Conservation (phyloP, 2,113 vertebrate genomes). For the Petromus typicus region DNA sequence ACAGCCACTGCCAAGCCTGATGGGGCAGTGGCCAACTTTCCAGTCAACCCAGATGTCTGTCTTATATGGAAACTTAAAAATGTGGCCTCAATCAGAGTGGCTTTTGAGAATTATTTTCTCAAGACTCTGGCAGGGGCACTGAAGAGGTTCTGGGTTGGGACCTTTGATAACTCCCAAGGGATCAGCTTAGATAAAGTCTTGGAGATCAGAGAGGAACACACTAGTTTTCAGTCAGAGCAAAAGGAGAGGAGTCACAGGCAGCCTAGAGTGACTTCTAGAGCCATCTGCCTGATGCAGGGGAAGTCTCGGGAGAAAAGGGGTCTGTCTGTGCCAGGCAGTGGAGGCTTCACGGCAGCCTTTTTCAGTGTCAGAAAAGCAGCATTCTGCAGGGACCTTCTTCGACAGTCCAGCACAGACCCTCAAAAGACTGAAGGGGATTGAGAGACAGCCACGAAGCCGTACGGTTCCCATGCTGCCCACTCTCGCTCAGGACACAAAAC, state of each 20-base stretch:
- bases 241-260: neutral
- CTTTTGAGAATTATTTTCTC: conserved; percentile 46
- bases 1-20: conserved; percentile 79
- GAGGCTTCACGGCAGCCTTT: neutral
- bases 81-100: conserved; percentile 65
- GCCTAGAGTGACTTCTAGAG: neutral
- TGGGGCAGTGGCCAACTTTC: conserved; percentile 86
- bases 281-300: neutral
- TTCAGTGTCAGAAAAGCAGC: conserved; percentile 2
- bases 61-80: conserved; percentile 86
- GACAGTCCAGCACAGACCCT: neutral
- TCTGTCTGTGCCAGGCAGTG: neutral
- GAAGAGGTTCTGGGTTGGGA: neutral
- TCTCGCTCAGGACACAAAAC: neutral
- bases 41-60: conserved; percentile 84
- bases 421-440: neutral
- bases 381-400: neutral
- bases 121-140: neutral
- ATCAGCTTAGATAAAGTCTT: neutral
- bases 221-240: neutral
- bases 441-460: neutral
- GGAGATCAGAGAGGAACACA: neutral
- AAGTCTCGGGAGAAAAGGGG: conserved; percentile 33
- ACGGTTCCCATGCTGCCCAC: neutral
- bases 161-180: neutral